Evolutionary conservation across 2,888 invertebrate species (phyloP).

Genomic region (Cloeon dipterum): DNA sequence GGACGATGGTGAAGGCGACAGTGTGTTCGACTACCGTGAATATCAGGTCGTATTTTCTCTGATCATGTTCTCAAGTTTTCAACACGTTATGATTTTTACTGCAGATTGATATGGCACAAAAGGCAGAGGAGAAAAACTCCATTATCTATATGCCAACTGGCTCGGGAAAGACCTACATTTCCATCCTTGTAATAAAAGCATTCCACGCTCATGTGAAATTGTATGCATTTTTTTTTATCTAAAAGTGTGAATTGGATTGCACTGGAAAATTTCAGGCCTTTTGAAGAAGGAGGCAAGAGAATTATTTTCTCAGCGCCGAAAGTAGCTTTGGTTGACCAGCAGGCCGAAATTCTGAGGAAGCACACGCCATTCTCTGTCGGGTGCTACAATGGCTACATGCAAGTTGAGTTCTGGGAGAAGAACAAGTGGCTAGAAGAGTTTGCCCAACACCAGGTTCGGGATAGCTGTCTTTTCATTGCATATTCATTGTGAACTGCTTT

Average conservation of each 20-base stretch:
- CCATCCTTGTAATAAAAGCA: conserved; percentile 46
- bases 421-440: conserved; percentile 41
- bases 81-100: conserved; percentile 7
- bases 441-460: conserved; percentile 35
- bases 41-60: too few species aligned
- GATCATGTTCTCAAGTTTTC: too few species aligned
- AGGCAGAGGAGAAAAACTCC: conserved; percentile 46
- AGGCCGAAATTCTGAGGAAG: conserved; percentile 36
- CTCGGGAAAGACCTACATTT: conserved; percentile 83
- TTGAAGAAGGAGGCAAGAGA: conserved; percentile 41
- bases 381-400: conserved; percentile 47
- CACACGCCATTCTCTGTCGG: conserved; percentile 36
- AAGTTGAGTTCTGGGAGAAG: conserved; percentile 46
- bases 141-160: conserved; percentile 90
- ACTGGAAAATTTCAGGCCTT: too few species aligned
- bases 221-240: too few species aligned
- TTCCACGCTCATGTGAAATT: conserved; percentile 24
- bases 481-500: too few species aligned
- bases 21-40: too few species aligned
- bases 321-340: conserved; percentile 58
- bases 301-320: conserved; percentile 62
- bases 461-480: too few species aligned
- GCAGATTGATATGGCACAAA: conserved; percentile 52
- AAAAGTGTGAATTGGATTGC: too few species aligned
- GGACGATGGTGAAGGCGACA: too few species aligned